Conservation (phyloP, 92 coral and sea anemone genomes). For the Zoanthus solanderi region DNA sequence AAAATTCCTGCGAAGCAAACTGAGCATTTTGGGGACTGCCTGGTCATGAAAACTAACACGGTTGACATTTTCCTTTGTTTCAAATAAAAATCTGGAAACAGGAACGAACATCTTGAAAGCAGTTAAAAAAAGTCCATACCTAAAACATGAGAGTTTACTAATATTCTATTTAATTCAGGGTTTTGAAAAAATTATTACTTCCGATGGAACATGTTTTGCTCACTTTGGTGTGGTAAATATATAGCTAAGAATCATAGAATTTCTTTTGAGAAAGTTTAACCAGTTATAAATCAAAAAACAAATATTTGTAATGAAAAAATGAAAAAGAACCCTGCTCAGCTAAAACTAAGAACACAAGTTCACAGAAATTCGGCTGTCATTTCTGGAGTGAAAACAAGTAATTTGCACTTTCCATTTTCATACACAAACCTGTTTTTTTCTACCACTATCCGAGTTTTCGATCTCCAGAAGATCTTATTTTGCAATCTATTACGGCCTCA, state of each 20-base stretch:
- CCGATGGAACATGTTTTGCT: background rate
- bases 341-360: background rate
- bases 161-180: constrained; percentile 19
- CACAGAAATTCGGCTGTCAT: background rate
- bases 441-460: background rate
- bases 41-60: background rate
- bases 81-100: background rate
- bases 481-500: background rate
- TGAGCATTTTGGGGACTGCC: background rate
- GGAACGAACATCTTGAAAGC: too few species aligned
- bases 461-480: background rate
- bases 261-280: background rate
- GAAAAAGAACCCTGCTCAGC: background rate
- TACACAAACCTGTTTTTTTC: constrained; percentile 1
- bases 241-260: background rate
- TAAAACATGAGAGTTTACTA: background rate
- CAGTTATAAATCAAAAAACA: background rate
- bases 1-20: background rate
- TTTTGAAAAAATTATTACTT: constrained; percentile 30
- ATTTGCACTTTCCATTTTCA: background rate
- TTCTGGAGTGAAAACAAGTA: constrained; percentile 4
- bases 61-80: background rate
- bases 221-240: background rate
- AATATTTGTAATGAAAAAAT: background rate
- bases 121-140: background rate